Conservation (phyloP, 2,113 vertebrate genomes). For the Morone chrysops region DNA sequence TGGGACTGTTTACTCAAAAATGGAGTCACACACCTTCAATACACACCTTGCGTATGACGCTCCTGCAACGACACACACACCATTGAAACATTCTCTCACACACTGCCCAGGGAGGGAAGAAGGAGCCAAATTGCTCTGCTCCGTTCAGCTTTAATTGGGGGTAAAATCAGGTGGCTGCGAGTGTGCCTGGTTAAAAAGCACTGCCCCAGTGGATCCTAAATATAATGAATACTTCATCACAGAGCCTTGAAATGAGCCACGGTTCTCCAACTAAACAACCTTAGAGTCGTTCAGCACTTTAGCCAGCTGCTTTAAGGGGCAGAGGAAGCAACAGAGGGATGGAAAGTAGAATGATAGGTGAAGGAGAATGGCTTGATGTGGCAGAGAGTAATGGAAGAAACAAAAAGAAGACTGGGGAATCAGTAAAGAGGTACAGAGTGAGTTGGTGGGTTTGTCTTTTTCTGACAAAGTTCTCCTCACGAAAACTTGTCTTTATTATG, state of each 20-base stretch:
- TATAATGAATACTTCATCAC: conserved; percentile 81
- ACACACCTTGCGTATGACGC: conserved; percentile 12
- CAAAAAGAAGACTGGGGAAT: background rate
- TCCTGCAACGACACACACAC: conserved; percentile 11
- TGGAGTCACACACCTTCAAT: conserved; percentile 35
- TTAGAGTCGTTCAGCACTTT: conserved; percentile 39
- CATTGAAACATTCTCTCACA: conserved; percentile 22
- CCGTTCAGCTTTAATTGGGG: conserved; percentile 74
- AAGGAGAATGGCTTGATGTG: background rate
- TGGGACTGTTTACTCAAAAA: conserved; percentile 65
- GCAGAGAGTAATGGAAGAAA: background rate
- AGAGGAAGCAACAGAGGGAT: background rate
- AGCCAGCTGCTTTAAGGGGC: background rate
- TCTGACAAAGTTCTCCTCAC: conserved; percentile 10
- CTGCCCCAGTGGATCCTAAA: conserved; percentile 60
- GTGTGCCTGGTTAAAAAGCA: conserved; percentile 62
- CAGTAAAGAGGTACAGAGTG: background rate
- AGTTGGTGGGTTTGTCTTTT: background rate
- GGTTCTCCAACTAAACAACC: conserved; percentile 51
- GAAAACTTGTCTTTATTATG: conserved; percentile 40
- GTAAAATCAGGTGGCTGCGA: conserved; percentile 71
- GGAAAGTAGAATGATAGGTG: background rate
- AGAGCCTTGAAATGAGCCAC: conserved; percentile 70
- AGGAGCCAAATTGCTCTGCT: conserved; percentile 48
- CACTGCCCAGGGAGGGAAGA: conserved; percentile 36